Evolutionary conservation across 2,888 invertebrate species (phyloP).

Genomic region (Nipponacmea schrenckii): DNA sequence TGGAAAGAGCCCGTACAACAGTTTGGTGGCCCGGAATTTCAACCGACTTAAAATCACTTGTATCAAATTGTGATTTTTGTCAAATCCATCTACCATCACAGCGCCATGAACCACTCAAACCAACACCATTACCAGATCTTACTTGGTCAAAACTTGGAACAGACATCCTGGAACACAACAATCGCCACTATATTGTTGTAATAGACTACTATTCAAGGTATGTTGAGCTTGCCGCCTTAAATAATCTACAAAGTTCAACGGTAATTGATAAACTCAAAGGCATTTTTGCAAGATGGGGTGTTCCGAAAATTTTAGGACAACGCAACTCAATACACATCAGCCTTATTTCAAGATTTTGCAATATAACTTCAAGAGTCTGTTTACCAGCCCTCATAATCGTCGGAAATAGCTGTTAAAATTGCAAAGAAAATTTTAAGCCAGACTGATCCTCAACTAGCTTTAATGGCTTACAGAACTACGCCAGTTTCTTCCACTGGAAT

Average conservation of each 20-base stretch:
- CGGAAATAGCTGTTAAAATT: not conserved
- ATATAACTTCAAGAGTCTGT: not conserved
- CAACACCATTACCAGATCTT: not conserved
- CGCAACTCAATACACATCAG: not conserved
- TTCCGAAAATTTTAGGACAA: not conserved
- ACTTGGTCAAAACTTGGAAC: constrained; percentile 4
- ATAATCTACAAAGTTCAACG: not conserved
- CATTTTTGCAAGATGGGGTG: constrained; percentile 6
- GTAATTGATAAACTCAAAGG: not conserved
- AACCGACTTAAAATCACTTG: not conserved
- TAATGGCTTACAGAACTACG: constrained; percentile 6
- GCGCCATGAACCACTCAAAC: too few species aligned
- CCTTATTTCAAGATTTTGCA: not conserved
- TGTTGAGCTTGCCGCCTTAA: not conserved
- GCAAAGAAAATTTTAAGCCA: not conserved
- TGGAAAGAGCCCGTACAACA: not conserved
- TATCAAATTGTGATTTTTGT: constrained; percentile 8
- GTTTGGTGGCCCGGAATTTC: constrained; percentile 12
- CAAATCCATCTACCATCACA: too few species aligned
- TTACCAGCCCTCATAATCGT: not conserved
- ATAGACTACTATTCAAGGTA: constrained; percentile 1
- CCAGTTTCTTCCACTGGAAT: not conserved
- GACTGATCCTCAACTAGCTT: not conserved
- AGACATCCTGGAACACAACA: not conserved
- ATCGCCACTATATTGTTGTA: not conserved